Base-by-base conservation (phyloP, 2,113 vertebrate species). In the Hystrix cristata region DNA sequence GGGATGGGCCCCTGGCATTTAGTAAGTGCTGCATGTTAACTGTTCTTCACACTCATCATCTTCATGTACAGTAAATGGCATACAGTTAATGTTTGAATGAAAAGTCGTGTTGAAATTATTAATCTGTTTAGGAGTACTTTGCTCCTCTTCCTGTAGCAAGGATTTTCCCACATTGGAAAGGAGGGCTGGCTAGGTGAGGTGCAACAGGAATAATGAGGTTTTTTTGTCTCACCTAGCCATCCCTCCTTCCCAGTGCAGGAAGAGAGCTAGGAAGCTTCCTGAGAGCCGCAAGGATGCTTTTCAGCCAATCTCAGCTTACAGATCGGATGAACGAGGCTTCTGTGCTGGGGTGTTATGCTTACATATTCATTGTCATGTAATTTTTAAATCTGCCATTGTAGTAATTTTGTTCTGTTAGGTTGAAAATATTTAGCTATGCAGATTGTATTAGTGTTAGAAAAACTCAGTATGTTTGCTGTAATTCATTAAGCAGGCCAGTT, bases 401-500 rank as follows among this genome's bases (percentile, higher is more conserved):
- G 74, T 62, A 31, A 76, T 79, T 65, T 88, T 93, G 86, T 96
- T 67, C 85, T 90, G 55, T 51, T 64, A 88, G 53, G 84, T 95
- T 95, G 93, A 94, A 64, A 53, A 87, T 94, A 95, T 97, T 83
- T 83, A 95, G 94, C 55, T 62, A 87, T 85, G 87, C 18, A 84
- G 71, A 96, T 92, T 92, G 94, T 78, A 69, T 95, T 89, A 71
- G 62, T 85, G 94, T 91, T 93, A 96, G 98, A 80, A 84, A 74
- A 95, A 96, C 96, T 34, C 62, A 43, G 65, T 94, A 65, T 91
- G 69, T 95, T 95, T 91, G 80, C 96, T 98, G 83, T 96, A 95
- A 78, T 71, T 96, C 95, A 82, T 97, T 97, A 97, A 97, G 94
- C 85, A 88, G 94, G 90, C 92, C 84, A 90, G 87, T 83, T 96